These are phyloP conservation scores for Tachuris rubrigastra DNA, from an alignment of 2,113 vertebrate genomes.

Conservation along the genomic window DNA sequence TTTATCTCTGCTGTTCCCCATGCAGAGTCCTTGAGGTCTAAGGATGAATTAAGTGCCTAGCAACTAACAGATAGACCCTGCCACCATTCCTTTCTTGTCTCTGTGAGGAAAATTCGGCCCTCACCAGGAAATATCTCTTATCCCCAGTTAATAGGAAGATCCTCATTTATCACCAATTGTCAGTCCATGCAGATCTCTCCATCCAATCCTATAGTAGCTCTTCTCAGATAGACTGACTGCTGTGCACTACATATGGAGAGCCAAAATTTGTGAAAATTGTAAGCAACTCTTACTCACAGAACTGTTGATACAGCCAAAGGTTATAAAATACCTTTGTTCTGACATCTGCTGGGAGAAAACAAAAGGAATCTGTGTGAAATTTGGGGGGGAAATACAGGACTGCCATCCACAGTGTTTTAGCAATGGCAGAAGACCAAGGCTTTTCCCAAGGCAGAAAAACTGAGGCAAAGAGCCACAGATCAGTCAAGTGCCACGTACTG, in stretches of 20 bases:
- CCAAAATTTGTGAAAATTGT: not conserved
- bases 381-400: not conserved
- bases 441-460: not conserved
- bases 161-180: not conserved
- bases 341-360: not conserved
- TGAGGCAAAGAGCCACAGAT: not conserved
- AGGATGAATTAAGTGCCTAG: constrained; percentile 28
- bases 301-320: not conserved
- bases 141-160: not conserved
- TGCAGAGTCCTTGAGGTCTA: constrained; percentile 39
- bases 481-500: not conserved
- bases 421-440: not conserved
- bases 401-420: not conserved
- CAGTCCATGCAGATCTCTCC: not conserved
- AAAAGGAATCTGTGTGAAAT: not conserved
- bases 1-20: constrained; percentile 5
- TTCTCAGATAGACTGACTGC: not conserved
- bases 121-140: constrained; percentile 6
- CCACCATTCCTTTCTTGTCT: not conserved
- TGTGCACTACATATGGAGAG: not conserved
- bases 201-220: not conserved
- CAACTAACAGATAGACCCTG: not conserved
- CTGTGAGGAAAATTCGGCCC: not conserved
- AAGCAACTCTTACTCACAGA: not conserved
- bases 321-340: constrained; percentile 31